These are phyloP conservation scores for Zeuzera pyrina DNA, from an alignment of 2,888 invertebrate species.

Conservation along the genomic window DNA sequence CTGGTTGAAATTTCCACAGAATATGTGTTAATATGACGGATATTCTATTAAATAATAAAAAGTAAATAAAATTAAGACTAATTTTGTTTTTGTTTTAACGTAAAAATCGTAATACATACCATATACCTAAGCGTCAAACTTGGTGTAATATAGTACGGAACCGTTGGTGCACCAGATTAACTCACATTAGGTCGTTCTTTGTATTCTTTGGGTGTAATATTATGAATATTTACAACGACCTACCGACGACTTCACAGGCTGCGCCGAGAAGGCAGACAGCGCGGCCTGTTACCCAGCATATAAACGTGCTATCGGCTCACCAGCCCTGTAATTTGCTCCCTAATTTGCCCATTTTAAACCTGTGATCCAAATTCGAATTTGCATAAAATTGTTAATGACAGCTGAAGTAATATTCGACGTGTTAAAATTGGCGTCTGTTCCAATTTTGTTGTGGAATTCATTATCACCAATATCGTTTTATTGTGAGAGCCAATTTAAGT, in stretches of 20 bases:
- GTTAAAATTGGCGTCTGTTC: conserved; percentile 51
- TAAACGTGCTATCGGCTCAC: conserved; percentile 49
- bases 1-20: no score
- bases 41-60: no score
- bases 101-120: no score
- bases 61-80: no score
- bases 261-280: conserved; percentile 10
- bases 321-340: conserved; percentile 59
- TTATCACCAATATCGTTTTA: conserved; percentile 36
- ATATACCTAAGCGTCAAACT: no score
- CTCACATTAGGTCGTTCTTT: no score
- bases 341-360: conserved; percentile 57
- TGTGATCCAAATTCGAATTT: conserved; percentile 60
- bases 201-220: no score
- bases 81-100: no score
- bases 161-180: no score
- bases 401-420: conserved; percentile 52
- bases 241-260: not conserved
- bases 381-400: conserved; percentile 66
- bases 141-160: no score
- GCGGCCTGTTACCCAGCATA: conserved; percentile 19
- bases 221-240: no score
- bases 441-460: conserved; percentile 33
- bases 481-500: conserved; percentile 22
- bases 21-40: no score